Base-by-base conservation (phyloP, 2,888 invertebrate species). In the Macrostomum cliftonense region DNA sequence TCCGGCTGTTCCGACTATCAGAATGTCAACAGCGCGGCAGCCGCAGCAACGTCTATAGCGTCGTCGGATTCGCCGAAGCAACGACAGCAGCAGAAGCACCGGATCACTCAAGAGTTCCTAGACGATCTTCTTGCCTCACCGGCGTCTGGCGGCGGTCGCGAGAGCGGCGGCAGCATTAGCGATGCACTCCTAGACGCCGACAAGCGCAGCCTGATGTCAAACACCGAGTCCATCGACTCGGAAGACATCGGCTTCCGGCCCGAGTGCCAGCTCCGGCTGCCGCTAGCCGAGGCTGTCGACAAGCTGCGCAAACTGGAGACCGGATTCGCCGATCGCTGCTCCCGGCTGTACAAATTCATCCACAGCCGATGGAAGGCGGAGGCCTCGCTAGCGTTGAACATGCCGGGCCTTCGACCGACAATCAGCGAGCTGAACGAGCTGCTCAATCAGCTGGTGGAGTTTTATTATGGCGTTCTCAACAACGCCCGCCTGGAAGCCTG, bases 281-380 rank as follows among this genome's bases (percentile, higher is more conserved):
- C 28, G 28, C 28, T 28, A 9, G 28, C 28, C 28, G 28, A 28
- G 5, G 28, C 28, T 9, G 28, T 28, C 9, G 9, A 28, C 9
- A 28, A 7, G 28, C 28, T 28, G 28, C 28, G 28, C 28, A 28
- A 28, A 28, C 28, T 28, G 28, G 28, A 28, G 28, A 28, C 28
- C 5, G 16, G 4, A 5, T 17, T 45, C 16, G 9, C 5, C 28
- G 28, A 28, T 4, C 28, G 28, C 28, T 46, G 39, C 16, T 21
- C 36, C 12, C 39, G 43, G 5, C 46, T 46, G 2, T 46, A 42
- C 20, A 36, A 38, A 7, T 46, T 36, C 19, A 46, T 46, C 21
- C 40, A 38, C 45, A 46, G 46, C 14, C 38, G 40, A 4, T 46
- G 46, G 46, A 46, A 46, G 37, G 43, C 46, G 13, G 46, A 42